Conservation (phyloP, 2,888 invertebrate genomes). For the Microplitis deprimator region DNA sequence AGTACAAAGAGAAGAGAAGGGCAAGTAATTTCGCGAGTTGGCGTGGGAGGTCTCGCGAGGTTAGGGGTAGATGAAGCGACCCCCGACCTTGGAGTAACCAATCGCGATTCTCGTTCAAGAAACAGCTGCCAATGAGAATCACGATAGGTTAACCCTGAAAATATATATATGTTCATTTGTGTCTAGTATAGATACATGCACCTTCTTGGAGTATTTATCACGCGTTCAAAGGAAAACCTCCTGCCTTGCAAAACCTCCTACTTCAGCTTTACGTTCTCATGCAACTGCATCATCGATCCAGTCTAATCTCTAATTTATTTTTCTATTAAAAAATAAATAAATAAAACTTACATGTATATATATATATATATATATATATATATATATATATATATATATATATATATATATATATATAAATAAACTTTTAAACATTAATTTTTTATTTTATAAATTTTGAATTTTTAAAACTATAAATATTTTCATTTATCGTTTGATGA, state of each 20-base stretch:
- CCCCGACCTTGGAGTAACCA: conserved; percentile 65
- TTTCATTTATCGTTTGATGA: too few relatives aligned
- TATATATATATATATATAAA: too few relatives aligned
- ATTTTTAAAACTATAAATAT: background rate
- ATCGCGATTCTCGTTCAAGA: conserved; percentile 61
- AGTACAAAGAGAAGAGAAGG: conserved; percentile 2
- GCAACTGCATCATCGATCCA: conserved; percentile 2
- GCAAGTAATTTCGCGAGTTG: conserved; percentile 23
- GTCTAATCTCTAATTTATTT: background rate
- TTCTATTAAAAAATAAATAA: background rate
- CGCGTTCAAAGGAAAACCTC: background rate
- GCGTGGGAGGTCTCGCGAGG: conserved; percentile 43
- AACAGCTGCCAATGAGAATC: conserved; percentile 64
- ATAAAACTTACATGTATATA: too few relatives aligned
- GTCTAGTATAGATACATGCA: background rate
- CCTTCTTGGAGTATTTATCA: background rate
- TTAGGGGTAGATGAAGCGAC: conserved; percentile 53
- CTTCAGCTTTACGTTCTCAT: background rate
- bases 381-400: too few relatives aligned
- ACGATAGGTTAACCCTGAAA: background rate
- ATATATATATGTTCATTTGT: background rate
- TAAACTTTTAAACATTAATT: background rate
- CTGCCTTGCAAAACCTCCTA: background rate
- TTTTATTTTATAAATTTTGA: background rate
- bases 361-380: too few relatives aligned